Percentiles rank a stretch among this genome's conserved stretches.
Evolutionary conservation across 2,888 invertebrate genomes (phyloP).

Genomic region (Scotopteryx bipunctaria): DNA sequence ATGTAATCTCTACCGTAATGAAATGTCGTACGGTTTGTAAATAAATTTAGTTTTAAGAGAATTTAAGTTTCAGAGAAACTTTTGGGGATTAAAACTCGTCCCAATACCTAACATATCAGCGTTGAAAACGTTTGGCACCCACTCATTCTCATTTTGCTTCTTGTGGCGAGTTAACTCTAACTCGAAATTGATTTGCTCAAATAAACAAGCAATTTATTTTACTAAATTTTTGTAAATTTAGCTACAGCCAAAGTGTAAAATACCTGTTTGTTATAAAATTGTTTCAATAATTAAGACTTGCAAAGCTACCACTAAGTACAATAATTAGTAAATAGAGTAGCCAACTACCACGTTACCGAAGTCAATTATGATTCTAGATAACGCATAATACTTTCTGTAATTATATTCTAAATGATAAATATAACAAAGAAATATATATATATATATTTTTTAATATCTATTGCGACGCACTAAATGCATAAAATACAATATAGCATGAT

Average conservation of each 20-base stretch:
- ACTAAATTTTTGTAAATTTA: slow-evolving; percentile 25
- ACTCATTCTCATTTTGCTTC: slow-evolving; percentile 32
- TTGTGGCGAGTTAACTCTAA: slow-evolving; percentile 35
- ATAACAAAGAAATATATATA: not conserved
- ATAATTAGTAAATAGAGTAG: slow-evolving; percentile 68
- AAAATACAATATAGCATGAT: no score
- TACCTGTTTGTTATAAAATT: slow-evolving; percentile 35
- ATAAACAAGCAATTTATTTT: slow-evolving; percentile 59
- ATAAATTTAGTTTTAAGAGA: slow-evolving; percentile 33
- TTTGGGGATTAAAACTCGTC: slow-evolving; percentile 46
- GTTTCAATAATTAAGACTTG: slow-evolving; percentile 47
- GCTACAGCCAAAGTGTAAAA: slow-evolving; percentile 37
- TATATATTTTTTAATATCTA: no score
- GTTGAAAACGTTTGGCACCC: slow-evolving; percentile 49
- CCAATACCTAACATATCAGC: slow-evolving; percentile 62
- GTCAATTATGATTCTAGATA: slow-evolving; percentile 68
- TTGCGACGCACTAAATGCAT: not conserved
- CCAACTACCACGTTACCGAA: slow-evolving; percentile 65
- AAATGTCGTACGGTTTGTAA: slow-evolving; percentile 34
- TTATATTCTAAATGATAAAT: slow-evolving; percentile 4
- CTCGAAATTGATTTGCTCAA: slow-evolving; percentile 70
- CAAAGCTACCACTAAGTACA: slow-evolving; percentile 72
- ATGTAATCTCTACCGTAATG: slow-evolving; percentile 25
- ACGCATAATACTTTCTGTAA: slow-evolving; percentile 44
- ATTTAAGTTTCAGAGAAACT: slow-evolving; percentile 47